These are phyloP conservation scores for Ametastegia equiseti DNA, from an alignment of 2,888 invertebrate species.

Conservation along the genomic window DNA sequence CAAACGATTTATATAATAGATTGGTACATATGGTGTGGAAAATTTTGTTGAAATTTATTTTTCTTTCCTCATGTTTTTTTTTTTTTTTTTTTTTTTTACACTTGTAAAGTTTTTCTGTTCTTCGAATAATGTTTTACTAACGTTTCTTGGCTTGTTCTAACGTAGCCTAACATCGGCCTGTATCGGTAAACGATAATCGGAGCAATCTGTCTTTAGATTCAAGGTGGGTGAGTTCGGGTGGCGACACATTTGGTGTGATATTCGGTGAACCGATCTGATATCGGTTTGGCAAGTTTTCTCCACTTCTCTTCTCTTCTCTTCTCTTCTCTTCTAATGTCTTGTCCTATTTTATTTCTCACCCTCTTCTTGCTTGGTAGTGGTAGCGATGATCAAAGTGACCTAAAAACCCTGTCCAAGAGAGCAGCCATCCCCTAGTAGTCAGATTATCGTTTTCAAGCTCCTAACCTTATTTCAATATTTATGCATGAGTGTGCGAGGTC, in stretches of 20 bases:
- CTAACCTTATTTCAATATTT: neutral
- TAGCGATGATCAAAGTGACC: neutral
- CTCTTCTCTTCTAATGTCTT: neutral
- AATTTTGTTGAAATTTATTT: too few species aligned
- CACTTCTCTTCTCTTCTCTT: neutral
- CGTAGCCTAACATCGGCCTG: neutral
- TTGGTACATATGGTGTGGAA: too few species aligned
- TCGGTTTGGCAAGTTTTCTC: neutral
- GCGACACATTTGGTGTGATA: slow-evolving; percentile 21
- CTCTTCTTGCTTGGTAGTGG: neutral
- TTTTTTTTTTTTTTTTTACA: neutral
- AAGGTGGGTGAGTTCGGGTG: neutral
- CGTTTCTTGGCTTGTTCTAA: neutral
- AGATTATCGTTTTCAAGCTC: neutral
- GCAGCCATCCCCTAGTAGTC: neutral
- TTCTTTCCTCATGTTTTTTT: too few species aligned
- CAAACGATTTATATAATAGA: too few species aligned
- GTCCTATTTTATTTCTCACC: slow-evolving; percentile 1
- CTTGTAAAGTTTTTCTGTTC: neutral
- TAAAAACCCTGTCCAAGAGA: neutral
- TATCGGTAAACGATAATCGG: slow-evolving; percentile 40
- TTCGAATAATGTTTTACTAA: neutral
- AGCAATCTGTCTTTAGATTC: slow-evolving; percentile 11
- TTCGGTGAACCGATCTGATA: neutral
- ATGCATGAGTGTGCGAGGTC: neutral